These are phyloP conservation scores for Percina caprodes DNA, from an alignment of 2,113 vertebrate species.

Conservation along the genomic window DNA sequence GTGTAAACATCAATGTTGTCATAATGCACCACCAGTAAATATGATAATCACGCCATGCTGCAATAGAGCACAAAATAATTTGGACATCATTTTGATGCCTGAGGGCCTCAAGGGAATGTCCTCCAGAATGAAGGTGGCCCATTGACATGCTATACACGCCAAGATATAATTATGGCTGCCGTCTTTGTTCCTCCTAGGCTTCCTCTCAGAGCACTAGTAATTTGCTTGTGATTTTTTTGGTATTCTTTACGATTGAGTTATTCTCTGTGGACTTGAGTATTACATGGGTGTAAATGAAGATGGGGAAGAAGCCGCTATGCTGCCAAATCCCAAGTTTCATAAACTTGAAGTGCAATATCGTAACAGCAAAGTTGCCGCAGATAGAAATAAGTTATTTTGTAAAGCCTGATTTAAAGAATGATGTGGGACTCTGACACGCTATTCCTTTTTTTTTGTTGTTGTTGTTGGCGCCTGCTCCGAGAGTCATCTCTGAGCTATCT, in stretches of 20 bases:
- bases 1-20: conserved; percentile 86
- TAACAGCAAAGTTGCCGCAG: conserved; percentile 13
- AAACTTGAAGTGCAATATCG: conserved; percentile 23
- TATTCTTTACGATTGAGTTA: conserved; percentile 81
- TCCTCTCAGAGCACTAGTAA: conserved; percentile 82
- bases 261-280: conserved; percentile 79
- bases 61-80: conserved; percentile 84
- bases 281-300: conserved; percentile 70
- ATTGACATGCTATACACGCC: conserved; percentile 86
- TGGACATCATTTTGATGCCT: conserved; percentile 86
- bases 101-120: conserved; percentile 80
- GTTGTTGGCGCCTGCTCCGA: conserved; percentile 19
- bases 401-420: conserved; percentile 48
- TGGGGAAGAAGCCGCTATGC: conserved; percentile 30
- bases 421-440: conserved; percentile 40
- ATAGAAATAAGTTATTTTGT: conserved; percentile 29
- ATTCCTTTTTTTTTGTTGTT: conserved; percentile 40
- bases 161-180: conserved; percentile 86
- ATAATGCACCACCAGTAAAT: conserved; percentile 83
- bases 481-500: conserved; percentile 66
- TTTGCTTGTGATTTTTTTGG: conserved; percentile 85
- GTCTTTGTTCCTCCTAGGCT: conserved; percentile 85
- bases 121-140: conserved; percentile 81
- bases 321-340: conserved; percentile 61
- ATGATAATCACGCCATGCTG: conserved; percentile 79